Base-by-base conservation (phyloP, 2,113 vertebrate species). In the Lycocorax pyrrhopterus region DNA sequence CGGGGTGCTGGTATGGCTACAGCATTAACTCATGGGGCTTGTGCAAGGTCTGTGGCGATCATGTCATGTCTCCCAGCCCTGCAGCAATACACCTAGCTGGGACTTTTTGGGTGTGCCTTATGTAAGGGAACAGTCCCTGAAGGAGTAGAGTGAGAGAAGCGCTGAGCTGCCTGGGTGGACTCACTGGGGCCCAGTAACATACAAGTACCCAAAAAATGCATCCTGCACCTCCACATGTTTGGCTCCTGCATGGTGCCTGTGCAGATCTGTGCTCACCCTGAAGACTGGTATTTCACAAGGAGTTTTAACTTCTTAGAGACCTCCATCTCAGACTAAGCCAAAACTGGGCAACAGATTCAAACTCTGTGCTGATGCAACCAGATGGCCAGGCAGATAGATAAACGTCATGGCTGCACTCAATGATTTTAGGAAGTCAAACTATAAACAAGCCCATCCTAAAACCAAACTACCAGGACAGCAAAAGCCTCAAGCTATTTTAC, bases 281-380 rank as follows among this genome's bases (percentile, higher is more conserved):
- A 81, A 66, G 51, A n/a, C 21, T 66, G 35, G 3, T 47, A 51
- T 81, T 55, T 33, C 2, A 3, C 1, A 1, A 51, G 35, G 53
- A 55, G 22, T 51, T 71, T 23, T 32, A 49, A 25, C 19, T 30
- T 41, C 27, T 37, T 64, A 6, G 49, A 81, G 41, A 47, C 35
- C 10, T 74, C 49, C 12, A 39, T 53, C 74, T 85, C 18, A 6
- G 25, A 20, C 66, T 58, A 60, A 49, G 32, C 32, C 56, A 58
- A 74, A 67, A 71, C 1, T 41, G 30, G 11, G 7, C 76, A 37
- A 46, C 17, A 32, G 26, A 37, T 75, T 49, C 18, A 55, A 51
- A 12, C 20, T 35, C 26, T 8, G 23, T 2, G 1, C 25, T 5
- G 8, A 33, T 46, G 56, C 0, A 2, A 39, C 62, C 3, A 0